Evolutionary conservation across 2,888 invertebrate species (phyloP).

Genomic region (Clusia tigrina): DNA sequence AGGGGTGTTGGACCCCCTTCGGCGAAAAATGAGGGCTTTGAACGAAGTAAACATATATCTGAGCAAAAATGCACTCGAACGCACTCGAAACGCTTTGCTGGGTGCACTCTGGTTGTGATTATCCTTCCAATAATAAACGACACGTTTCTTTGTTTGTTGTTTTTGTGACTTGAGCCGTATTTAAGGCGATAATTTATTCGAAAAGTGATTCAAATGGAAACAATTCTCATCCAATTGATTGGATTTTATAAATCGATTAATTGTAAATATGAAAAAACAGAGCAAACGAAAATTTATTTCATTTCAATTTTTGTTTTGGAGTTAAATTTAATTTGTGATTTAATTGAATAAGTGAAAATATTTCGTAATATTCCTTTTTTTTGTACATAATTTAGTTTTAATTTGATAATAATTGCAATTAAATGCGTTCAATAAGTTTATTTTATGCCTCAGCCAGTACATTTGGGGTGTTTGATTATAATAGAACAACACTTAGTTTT

Average conservation of each 20-base stretch:
- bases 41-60: too few species aligned
- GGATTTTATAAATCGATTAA: too few species aligned
- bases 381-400: neutral
- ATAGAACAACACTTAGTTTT: neutral
- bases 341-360: too few species aligned
- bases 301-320: too few species aligned
- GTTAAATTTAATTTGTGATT: neutral
- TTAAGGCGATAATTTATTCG: constrained; percentile 3
- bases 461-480: constrained; percentile 28
- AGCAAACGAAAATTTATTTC: too few species aligned
- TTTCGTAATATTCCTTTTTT: constrained; percentile 2
- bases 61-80: too few species aligned
- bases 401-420: constrained; percentile 44
- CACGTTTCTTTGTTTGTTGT: neutral
- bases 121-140: neutral
- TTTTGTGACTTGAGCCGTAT: neutral
- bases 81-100: too few species aligned
- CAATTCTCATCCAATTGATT: constrained; percentile 31
- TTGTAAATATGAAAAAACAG: too few species aligned
- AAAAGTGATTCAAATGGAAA: constrained; percentile 27
- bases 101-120: too few species aligned
- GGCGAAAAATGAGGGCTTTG: too few species aligned
- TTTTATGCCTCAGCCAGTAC: constrained; percentile 57
- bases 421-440: too few species aligned
- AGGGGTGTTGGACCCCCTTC: too few species aligned